A percentile compares a stretch with the other conserved stretches of the same genome.
These are phyloP conservation scores for Lathronympha strigana DNA, from an alignment of 2,888 invertebrate species.

Conservation along the genomic window DNA sequence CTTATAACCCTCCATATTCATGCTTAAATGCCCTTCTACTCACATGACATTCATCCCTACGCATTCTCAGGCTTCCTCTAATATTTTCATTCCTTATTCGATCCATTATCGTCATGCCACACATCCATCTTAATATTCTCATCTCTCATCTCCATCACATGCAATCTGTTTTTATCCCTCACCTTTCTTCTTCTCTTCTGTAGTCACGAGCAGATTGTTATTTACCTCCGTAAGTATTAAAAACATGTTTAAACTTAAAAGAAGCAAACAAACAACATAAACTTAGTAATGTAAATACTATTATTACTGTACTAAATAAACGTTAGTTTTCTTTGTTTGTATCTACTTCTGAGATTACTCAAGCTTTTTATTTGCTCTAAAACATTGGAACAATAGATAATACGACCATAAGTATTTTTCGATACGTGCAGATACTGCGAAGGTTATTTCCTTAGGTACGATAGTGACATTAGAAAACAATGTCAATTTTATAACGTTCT, in stretches of 20 bases:
- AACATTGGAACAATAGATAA: conserved; percentile 10
- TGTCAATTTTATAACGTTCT: not conserved
- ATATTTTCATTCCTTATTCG: no score
- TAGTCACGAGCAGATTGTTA: no score
- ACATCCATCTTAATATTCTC: no score
- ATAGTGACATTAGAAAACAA: conserved; percentile 13
- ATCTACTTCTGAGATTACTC: not conserved
- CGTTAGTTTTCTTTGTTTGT: not conserved
- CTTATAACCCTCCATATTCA: no score
- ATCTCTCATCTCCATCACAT: no score
- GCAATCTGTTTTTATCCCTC: no score
- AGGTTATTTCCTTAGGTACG: not conserved
- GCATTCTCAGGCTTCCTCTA: no score
- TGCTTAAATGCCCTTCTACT: no score
- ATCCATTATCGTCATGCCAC: no score
- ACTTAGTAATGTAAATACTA: not conserved
- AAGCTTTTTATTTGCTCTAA: conserved; percentile 23
- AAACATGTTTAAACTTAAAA: not conserved
- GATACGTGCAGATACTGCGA: conserved; percentile 14
- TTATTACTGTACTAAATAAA: not conserved
- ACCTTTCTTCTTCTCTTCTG: no score
- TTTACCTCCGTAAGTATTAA: no score
- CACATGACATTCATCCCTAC: no score
- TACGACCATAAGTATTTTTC: conserved; percentile 21
- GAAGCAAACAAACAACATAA: not conserved